Conservation (phyloP, 1,140 invertebrate species). For the Leptoteleia sp. region DNA sequence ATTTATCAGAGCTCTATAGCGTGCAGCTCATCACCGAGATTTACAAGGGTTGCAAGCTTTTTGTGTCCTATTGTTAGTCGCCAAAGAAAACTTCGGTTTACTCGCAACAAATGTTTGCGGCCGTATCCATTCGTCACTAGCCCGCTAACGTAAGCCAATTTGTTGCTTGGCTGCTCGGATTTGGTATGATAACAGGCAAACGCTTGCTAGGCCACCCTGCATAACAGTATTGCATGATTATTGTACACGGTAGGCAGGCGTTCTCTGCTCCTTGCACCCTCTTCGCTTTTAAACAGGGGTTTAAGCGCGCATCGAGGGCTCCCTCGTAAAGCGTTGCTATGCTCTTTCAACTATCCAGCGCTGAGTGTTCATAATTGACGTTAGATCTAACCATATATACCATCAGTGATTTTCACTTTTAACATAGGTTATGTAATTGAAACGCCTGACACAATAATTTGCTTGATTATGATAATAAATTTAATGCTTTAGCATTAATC, state of each 20-base stretch:
- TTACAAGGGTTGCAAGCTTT: slow-evolving; percentile 49
- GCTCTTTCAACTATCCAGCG: slow-evolving; percentile 55
- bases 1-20: slow-evolving; percentile 47
- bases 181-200: slow-evolving; percentile 69
- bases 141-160: slow-evolving; percentile 75
- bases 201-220: slow-evolving; percentile 64
- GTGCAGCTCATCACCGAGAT: slow-evolving; percentile 39
- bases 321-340: slow-evolving; percentile 46
- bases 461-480: no score
- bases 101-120: slow-evolving; percentile 73
- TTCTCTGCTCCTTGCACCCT: slow-evolving; percentile 65
- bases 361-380: slow-evolving; percentile 63
- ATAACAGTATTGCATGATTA: slow-evolving; percentile 73
- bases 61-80: slow-evolving; percentile 38
- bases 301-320: slow-evolving; percentile 59
- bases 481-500: no score
- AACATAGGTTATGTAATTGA: no score
- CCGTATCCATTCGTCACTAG: slow-evolving; percentile 70
- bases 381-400: no score
- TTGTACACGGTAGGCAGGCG: slow-evolving; percentile 65
- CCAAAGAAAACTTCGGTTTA: slow-evolving; percentile 52
- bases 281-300: slow-evolving; percentile 60
- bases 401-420: no score
- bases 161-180: slow-evolving; percentile 74
- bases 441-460: no score